A percentile compares a stretch with the other conserved stretches of the same genome.
Evolutionary conservation across 2,113 vertebrate species (phyloP).

Genomic region (Megalops atlanticus): DNA sequence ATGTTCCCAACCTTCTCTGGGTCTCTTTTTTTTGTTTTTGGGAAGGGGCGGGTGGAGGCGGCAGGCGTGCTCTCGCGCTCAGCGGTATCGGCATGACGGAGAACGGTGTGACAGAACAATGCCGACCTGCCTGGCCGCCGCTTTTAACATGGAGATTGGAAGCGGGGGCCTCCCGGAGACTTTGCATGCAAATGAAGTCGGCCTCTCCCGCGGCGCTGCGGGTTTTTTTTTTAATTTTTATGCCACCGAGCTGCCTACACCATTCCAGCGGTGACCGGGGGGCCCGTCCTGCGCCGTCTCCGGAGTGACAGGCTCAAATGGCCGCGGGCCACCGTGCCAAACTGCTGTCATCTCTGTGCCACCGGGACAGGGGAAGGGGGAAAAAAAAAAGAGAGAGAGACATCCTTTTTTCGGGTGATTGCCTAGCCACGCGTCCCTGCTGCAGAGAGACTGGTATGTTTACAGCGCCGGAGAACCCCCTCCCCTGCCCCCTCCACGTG

Average conservation of each 20-base stretch:
- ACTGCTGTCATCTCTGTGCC: slow-evolving; percentile 48
- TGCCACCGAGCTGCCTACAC: slow-evolving; percentile 49
- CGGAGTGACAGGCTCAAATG: slow-evolving; percentile 71
- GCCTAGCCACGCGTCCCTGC: background rate
- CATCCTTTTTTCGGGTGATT: slow-evolving; percentile 8
- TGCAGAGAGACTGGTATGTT: background rate
- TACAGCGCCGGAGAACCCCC: background rate
- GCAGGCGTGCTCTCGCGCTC: background rate
- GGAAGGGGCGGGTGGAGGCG: background rate
- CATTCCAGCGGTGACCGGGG: slow-evolving; percentile 57
- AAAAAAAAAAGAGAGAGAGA: background rate
- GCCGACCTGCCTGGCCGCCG: slow-evolving; percentile 62
- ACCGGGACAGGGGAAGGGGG: too few relatives aligned
- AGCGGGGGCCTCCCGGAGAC: slow-evolving; percentile 67
- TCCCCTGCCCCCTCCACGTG: background rate
- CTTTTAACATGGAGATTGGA: slow-evolving; percentile 80
- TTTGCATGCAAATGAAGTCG: slow-evolving; percentile 78
- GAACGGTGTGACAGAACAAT: slow-evolving; percentile 58
- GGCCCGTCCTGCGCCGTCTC: slow-evolving; percentile 69
- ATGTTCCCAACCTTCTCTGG: background rate
- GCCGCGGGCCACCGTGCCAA: slow-evolving; percentile 66
- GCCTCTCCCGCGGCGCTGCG: background rate
- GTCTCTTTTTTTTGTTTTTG: background rate
- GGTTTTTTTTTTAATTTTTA: too few relatives aligned
- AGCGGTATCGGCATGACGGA: slow-evolving; percentile 41